Percentiles rank a stretch among this genome's conserved stretches.
phyloP scores from a whole-genome alignment of 2,888 invertebrate genomes.

The Eulithis testata region DNA sequence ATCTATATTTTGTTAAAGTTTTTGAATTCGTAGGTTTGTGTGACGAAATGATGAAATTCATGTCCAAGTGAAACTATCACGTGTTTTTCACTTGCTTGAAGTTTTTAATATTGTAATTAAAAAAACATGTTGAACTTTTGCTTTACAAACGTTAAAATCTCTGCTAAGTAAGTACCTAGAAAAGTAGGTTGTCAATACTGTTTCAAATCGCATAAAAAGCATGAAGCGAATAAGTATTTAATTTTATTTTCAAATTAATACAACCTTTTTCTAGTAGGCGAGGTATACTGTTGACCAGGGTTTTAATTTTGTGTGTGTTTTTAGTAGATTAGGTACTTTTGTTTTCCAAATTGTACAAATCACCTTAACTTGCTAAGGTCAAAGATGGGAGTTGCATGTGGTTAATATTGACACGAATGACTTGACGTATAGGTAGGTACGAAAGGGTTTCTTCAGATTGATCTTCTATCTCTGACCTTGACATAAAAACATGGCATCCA shows the following conservation, averaged over 20 bases:
- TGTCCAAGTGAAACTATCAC: not conserved
- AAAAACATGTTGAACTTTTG: not conserved
- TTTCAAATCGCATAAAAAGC: not conserved
- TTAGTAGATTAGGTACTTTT: conserved; percentile 25
- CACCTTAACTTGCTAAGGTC: conserved; percentile 28
- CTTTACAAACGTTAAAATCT: not conserved
- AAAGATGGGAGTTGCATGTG: conserved; percentile 24
- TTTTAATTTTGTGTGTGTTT: conserved; percentile 1
- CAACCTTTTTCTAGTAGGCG: not conserved
- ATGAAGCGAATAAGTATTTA: not conserved
- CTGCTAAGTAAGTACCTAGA: not conserved
- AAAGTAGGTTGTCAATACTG: not conserved
- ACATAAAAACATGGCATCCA: conserved; percentile 31
- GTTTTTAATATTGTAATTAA: too few relatives aligned
- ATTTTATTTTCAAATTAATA: not conserved
- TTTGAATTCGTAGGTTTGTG: too few relatives aligned
- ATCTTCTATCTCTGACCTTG: conserved; percentile 32
- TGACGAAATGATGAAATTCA: too few relatives aligned
- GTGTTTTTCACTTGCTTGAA: too few relatives aligned
- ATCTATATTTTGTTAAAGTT: not conserved
- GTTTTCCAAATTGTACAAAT: conserved; percentile 33
- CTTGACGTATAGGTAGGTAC: too few relatives aligned
- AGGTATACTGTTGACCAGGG: conserved; percentile 7
- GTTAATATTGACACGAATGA: not conserved
- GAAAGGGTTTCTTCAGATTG: not conserved